Conservation (phyloP, 1,140 invertebrate species). For the Bathynomus jamesi region DNA sequence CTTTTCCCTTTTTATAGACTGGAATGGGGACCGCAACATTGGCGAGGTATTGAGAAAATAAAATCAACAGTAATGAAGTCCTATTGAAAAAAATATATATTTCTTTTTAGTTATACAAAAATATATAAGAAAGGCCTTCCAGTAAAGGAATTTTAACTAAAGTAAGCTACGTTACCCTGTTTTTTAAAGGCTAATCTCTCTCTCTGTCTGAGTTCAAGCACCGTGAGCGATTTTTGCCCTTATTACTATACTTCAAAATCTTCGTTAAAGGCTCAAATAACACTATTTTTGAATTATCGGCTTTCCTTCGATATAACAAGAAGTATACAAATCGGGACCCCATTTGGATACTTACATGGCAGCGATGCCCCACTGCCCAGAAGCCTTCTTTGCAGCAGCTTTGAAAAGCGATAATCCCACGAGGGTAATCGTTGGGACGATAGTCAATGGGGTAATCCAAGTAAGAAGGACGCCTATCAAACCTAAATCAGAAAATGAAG, state of each 20-base stretch:
- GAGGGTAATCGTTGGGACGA: conserved; percentile 45
- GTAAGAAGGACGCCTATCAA: conserved; percentile 32
- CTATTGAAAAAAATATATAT: conserved; percentile 45
- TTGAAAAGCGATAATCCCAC: conserved; percentile 45
- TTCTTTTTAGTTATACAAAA: conserved; percentile 22
- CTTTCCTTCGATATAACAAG: neutral
- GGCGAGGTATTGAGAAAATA: conserved; percentile 71
- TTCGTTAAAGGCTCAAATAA: neutral
- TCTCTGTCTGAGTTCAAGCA: too few species aligned
- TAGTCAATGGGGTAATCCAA: conserved; percentile 47
- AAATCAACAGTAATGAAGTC: conserved; percentile 65
- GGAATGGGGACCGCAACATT: conserved; percentile 55
- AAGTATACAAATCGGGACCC: neutral
- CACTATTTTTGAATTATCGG: neutral
- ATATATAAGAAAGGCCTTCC: neutral
- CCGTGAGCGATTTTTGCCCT: too few species aligned
- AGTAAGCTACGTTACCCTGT: neutral
- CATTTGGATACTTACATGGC: conserved; percentile 40
- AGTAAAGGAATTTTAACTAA: conserved; percentile 14
- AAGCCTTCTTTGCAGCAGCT: conserved; percentile 40
- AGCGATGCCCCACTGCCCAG: conserved; percentile 46
- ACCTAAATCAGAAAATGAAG: conserved; percentile 21
- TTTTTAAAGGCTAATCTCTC: too few species aligned
- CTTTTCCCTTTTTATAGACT: conserved; percentile 9
- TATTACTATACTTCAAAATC: neutral